Conservation (phyloP, 1,140 invertebrate species). For the Anthonomus grandis region DNA sequence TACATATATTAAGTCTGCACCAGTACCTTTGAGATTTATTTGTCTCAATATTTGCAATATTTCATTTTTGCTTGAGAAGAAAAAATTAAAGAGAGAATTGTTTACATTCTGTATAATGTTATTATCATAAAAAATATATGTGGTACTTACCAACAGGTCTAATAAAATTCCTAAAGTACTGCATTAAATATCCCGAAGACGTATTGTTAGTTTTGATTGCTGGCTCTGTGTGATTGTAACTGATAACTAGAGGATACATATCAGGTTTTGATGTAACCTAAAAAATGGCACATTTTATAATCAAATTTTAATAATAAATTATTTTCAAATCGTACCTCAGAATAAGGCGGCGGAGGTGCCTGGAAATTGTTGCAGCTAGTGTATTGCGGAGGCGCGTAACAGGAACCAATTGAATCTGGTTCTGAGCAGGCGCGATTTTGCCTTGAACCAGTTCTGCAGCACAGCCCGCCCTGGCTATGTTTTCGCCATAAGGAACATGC, state of each 20-base stretch:
- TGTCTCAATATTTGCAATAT: too few relatives aligned
- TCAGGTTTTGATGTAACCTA: slow-evolving; percentile 82
- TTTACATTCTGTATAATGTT: too few relatives aligned
- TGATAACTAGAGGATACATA: slow-evolving; percentile 77
- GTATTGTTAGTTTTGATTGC: slow-evolving; percentile 60
- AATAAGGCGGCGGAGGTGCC: slow-evolving; percentile 72
- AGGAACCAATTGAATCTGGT: slow-evolving; percentile 68
- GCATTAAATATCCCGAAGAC: slow-evolving; percentile 72
- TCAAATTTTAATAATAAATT: background rate
- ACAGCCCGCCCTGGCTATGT: slow-evolving; percentile 53
- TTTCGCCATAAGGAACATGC: slow-evolving; percentile 63
- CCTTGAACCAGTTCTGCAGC: slow-evolving; percentile 39
- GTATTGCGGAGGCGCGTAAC: slow-evolving; percentile 74
- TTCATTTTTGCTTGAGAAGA: too few relatives aligned
- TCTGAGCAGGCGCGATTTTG: slow-evolving; percentile 57
- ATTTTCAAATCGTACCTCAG: slow-evolving; percentile 58
- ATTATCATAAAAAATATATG: too few relatives aligned
- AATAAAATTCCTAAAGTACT: slow-evolving; percentile 75
- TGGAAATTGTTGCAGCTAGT: slow-evolving; percentile 75
- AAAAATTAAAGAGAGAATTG: too few relatives aligned
- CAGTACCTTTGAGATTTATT: too few relatives aligned
- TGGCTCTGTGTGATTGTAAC: slow-evolving; percentile 63
- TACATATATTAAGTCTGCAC: too few relatives aligned
- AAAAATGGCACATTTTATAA: slow-evolving; percentile 11
- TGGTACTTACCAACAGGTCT: slow-evolving; percentile 56